Evolutionary conservation across 2,797 vertebrate genomes (phyloP), one percentile per base, ranked within the genome.

Genomic region (Lagodon rhomboides): DNA sequence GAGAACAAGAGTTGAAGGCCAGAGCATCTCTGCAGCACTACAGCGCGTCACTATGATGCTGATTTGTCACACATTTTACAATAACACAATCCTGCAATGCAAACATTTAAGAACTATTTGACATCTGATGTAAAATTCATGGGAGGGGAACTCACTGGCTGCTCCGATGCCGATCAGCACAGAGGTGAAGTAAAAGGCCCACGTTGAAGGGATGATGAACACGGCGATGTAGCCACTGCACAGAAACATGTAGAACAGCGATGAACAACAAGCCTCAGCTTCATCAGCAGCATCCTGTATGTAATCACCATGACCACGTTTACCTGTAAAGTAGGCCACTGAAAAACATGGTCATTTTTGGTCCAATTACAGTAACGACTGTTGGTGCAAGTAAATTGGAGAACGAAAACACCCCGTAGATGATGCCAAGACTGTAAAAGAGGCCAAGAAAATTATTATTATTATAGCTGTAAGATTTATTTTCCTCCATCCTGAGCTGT

Each of bases 321-420:
- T 90, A 95, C 96, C 96, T 96, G 87, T 96, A 96, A 65, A 96
- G 90, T 12, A 96, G 75, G 76, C 96, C 96, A 51, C 96, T 96
- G 38, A 95, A 54, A 83, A 96, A 94, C 96, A 96, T 96, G 0
- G 93, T 90, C 0, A 92, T 4, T 62, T 79, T 94, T 2, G 95
- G 89, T 68, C 95, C 95, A 44, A 95, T 74, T 12, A 96, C 77
- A 15, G 94, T 74, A 44, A 96, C 94, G 2, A 94, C 84, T 7
- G 90, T 84, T 4, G 96, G 95, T 9, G 96, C 94, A 1, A 96
- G 85, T 59, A 96, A 82, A 85, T 96, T 96, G 55, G 95, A 93
- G 79, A 96, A 91, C 0, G 96, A 96, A 83, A 96, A 96, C 22
- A 96, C 88, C 67, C 95, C 96, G 90, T 96, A 96, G 90, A 96